Conservation (phyloP, 2,888 invertebrate genomes). For the Lasioglossum malachurum region DNA sequence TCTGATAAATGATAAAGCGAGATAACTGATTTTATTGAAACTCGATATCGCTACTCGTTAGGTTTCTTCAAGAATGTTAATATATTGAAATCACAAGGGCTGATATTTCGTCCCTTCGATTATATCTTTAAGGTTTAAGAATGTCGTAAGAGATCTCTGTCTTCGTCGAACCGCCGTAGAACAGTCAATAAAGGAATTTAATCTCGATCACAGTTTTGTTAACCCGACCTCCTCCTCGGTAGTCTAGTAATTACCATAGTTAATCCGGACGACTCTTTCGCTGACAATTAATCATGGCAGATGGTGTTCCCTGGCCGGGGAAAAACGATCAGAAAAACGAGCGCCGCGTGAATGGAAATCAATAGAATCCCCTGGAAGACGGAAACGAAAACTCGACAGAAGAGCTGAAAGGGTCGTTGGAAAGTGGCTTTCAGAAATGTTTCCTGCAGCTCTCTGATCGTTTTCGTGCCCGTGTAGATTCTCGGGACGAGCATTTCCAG, state of each 20-base stretch:
- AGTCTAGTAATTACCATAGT: background rate
- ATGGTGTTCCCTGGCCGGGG: background rate
- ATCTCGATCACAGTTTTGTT: constrained; percentile 4
- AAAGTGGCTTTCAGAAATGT: constrained; percentile 10
- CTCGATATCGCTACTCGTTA: background rate
- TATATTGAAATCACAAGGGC: background rate
- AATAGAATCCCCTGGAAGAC: constrained; percentile 12
- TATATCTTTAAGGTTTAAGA: background rate
- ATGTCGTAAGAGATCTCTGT: background rate
- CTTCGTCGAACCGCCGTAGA: background rate
- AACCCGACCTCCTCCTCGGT: background rate
- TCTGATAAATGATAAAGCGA: too few species aligned
- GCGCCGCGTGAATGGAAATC: constrained; percentile 7
- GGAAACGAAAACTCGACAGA: background rate
- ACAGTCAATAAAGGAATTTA: background rate
- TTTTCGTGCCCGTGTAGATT: background rate
- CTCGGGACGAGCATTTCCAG: background rate
- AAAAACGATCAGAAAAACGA: background rate
- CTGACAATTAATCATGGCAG: background rate
- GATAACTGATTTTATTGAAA: background rate
- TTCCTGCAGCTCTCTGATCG: constrained; percentile 3
- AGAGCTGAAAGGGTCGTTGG: background rate
- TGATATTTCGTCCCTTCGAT: background rate
- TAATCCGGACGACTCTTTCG: constrained; percentile 5
- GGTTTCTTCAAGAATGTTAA: background rate